Evolutionary conservation across 2,797 vertebrate species (phyloP).

Genomic region (Lacerta bilineata): DNA sequence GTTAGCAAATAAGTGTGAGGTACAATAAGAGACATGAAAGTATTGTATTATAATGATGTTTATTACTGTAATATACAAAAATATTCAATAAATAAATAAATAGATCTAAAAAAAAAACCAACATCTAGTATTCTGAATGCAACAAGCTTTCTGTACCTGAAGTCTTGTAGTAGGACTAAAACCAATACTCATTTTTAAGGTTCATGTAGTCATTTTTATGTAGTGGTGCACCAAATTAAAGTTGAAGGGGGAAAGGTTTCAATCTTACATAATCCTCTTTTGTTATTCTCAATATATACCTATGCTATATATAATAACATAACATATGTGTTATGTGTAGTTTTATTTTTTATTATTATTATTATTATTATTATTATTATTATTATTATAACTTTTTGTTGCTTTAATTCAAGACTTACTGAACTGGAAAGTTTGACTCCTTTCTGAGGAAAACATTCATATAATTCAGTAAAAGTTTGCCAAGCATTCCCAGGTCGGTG

Average conservation of each 20-base stretch:
- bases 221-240: neutral
- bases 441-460: slow-evolving; percentile 3
- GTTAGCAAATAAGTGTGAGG: too few species aligned
- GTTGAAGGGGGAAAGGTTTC: neutral
- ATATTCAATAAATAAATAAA: too few species aligned
- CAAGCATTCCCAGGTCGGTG: neutral
- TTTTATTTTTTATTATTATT: neutral
- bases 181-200: neutral
- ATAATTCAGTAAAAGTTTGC: neutral
- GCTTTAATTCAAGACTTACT: neutral
- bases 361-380: neutral
- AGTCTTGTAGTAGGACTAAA: neutral
- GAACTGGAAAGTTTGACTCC: neutral
- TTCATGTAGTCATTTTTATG: neutral
- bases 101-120: neutral
- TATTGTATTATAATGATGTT: too few species aligned
- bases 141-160: slow-evolving; percentile 30
- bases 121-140: slow-evolving; percentile 34
- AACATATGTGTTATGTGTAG: neutral
- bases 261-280: neutral
- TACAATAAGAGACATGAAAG: too few species aligned
- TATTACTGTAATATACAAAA: too few species aligned
- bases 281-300: neutral
- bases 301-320: too few species aligned
- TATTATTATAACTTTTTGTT: neutral